These are phyloP conservation scores for Lagenorhynchus albirostris DNA, from an alignment of 2,113 vertebrate species.

Conservation along the genomic window DNA sequence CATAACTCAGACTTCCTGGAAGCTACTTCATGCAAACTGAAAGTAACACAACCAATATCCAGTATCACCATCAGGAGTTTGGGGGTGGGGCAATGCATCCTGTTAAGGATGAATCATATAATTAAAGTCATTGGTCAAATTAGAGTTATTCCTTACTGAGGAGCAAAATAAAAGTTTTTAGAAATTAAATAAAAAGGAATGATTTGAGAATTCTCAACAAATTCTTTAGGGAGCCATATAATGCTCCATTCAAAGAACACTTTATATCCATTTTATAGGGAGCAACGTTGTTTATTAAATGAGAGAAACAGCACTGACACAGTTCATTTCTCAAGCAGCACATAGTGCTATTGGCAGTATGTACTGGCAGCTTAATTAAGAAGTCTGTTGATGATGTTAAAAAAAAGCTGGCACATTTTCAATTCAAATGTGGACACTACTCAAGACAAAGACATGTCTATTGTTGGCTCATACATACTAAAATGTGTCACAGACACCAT, in stretches of 20 bases:
- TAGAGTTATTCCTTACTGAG: neutral
- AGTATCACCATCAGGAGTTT: neutral
- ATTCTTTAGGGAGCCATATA: conserved; percentile 4
- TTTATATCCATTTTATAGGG: neutral
- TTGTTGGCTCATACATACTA: neutral
- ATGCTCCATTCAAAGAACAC: neutral
- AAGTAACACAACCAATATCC: neutral
- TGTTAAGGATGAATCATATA: neutral
- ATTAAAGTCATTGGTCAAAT: neutral
- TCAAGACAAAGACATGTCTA: conserved; percentile 38
- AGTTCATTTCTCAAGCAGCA: conserved; percentile 31
- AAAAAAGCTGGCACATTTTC: conserved; percentile 45
- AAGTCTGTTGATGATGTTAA: conserved; percentile 50
- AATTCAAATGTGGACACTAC: conserved; percentile 49
- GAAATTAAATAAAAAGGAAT: conserved; percentile 15
- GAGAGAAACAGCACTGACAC: conserved; percentile 19
- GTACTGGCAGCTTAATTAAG: conserved; percentile 66
- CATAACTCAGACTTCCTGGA: neutral
- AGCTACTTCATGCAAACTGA: neutral
- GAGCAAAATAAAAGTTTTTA: neutral
- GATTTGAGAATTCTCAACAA: neutral
- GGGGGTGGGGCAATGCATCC: neutral
- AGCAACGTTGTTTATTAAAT: conserved; percentile 12
- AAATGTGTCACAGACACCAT: conserved; percentile 28
- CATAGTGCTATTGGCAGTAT: conserved; percentile 35